Evolutionary conservation across 2,797 vertebrate genomes (phyloP), one percentile per base, ranked within the genome.

Genomic region (Macropus fuliginosus): DNA sequence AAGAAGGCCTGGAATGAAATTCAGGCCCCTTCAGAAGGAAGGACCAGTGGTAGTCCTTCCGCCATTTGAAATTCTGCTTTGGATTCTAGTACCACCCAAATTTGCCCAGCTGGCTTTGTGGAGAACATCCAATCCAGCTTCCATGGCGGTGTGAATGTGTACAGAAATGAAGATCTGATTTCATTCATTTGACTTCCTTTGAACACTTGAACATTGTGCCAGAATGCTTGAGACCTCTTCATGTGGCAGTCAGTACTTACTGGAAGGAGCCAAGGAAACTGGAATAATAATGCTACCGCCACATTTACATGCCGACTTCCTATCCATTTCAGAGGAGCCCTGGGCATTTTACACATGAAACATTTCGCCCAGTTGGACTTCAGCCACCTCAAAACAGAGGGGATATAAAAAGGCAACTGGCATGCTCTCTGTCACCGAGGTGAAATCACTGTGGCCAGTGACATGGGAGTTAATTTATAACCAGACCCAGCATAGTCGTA

Each of bases 161-260:
- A 97, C 94, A 94, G 97, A 97, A 97, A 98, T 98, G 95, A 91
- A 97, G 97, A 97, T 98, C 97, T 96, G 98, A 97, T 97, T 98
- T 97, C 95, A 98, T 98, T 97, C 93, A 96, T 97, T 96, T 97
- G 97, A 96, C 97, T 98, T 97, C 97, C 97, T 97, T 96, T 96
- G 97, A 98, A 97, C 95, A 94, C 97, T 98, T 96, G 91, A n/a
- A 46, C 54, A 90, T 90, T 87, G 95, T 98, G 98, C 97, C 98
- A 98, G 96, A 97, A 97, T 96, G 96, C 97, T 98, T 97, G 96
- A 98, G 98, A 97, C 97, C 98, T 98, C 96, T 97, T 98, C 95
- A 94, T 97, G 97, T 96, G 97, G 96, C 97, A 98, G 97, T 95
- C 95, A 97, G 96, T 96, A 96, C 97, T 96, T 97, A 96, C 96